Percentiles rank a stretch among this genome's conserved stretches.
These are phyloP conservation scores for Propithecus coquereli DNA, from an alignment of 2,113 vertebrate genomes.

Conservation along the genomic window DNA sequence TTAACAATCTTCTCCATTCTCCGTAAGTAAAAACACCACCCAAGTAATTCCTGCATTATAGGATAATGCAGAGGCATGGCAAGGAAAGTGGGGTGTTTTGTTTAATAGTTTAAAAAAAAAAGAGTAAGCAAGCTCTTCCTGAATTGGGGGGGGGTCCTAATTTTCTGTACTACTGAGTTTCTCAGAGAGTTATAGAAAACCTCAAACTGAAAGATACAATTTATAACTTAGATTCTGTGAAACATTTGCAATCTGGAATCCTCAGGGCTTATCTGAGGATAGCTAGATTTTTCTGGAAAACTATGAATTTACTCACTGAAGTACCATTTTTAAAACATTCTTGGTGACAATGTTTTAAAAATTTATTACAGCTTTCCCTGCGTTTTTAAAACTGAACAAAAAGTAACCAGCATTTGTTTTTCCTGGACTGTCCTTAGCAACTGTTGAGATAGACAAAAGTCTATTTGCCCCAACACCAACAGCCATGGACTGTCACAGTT, in stretches of 20 bases:
- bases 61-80: neutral
- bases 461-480: neutral
- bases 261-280: slow-evolving; percentile 30
- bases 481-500: neutral
- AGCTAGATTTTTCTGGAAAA: slow-evolving; percentile 43
- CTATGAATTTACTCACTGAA: slow-evolving; percentile 39
- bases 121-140: neutral
- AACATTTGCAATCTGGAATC: neutral
- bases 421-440: slow-evolving; percentile 11
- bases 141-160: neutral
- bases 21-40: neutral
- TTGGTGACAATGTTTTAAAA: slow-evolving; percentile 53
- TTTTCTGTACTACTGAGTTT: neutral
- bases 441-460: neutral
- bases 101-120: neutral
- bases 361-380: slow-evolving; percentile 38
- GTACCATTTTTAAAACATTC: slow-evolving; percentile 50
- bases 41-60: neutral
- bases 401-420: slow-evolving; percentile 40
- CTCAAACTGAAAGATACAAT: neutral
- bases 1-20: neutral
- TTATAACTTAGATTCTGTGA: neutral
- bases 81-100: neutral
- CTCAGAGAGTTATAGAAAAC: neutral
- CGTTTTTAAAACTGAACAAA: slow-evolving; percentile 60